Evolutionary conservation across 2,113 vertebrate species (phyloP).

Genomic region (Amblyopsis rosae): DNA sequence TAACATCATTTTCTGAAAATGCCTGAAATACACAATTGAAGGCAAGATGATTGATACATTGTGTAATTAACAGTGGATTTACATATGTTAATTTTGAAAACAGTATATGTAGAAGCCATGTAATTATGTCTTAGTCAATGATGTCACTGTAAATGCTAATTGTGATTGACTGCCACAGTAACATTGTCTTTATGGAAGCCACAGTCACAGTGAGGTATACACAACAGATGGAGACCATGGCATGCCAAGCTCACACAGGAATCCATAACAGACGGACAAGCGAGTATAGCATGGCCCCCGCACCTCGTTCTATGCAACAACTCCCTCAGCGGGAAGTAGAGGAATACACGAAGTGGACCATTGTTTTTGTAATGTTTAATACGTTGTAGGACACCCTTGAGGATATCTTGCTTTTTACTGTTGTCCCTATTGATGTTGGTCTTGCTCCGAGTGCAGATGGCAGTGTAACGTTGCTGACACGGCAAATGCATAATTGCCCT

Average conservation of each 20-base stretch:
- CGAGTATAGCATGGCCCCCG: constrained; percentile 52
- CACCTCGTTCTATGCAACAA: constrained; percentile 29
- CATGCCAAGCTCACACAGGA: constrained; percentile 46
- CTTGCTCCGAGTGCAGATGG: constrained; percentile 48
- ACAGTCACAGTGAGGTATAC: constrained; percentile 17
- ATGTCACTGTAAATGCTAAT: background rate
- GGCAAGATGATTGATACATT: too few relatives aligned
- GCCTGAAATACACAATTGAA: too few relatives aligned
- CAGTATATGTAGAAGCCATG: too few relatives aligned
- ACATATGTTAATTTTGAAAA: too few relatives aligned
- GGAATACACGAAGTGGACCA: constrained; percentile 16
- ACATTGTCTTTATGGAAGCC: constrained; percentile 4
- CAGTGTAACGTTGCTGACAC: constrained; percentile 35
- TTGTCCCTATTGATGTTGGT: constrained; percentile 4
- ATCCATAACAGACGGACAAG: constrained; percentile 58
- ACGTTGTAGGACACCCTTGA: too few relatives aligned
- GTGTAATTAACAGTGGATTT: too few relatives aligned
- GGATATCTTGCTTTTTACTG: background rate
- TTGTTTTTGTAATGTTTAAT: too few relatives aligned
- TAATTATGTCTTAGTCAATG: constrained; percentile 1
- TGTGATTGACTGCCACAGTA: background rate
- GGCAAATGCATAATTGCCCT: constrained; percentile 8
- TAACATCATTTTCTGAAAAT: too few relatives aligned
- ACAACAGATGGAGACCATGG: constrained; percentile 51
- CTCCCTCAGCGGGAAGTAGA: constrained; percentile 17